Evolutionary conservation across 1,140 invertebrate species (phyloP), one percentile per base, ranked within the genome.

Genomic region (Sogatella furcifera): DNA sequence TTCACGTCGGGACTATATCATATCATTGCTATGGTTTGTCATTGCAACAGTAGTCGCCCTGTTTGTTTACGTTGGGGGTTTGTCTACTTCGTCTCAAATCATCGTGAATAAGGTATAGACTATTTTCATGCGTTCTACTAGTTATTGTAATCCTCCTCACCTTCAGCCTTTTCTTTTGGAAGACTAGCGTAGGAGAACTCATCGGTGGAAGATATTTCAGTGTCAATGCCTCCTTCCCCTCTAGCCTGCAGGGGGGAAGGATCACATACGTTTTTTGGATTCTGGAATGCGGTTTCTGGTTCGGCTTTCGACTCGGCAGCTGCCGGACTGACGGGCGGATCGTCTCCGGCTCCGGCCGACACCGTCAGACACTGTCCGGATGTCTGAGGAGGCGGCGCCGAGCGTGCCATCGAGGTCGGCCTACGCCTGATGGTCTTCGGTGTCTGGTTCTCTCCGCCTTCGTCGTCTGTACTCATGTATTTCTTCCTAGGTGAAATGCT

Each of bases 181-280:
- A 49, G 21, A 49, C 46, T 49, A 2, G 46, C 46, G 17, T 11
- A 49, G 2, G 34, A 38, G 46, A 17, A 49, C 21, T 55, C 52
- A 21, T 60, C 59, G 53, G 59, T 53, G 34, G 38, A 55, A n/a
- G 59, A 60, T 24, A 34, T 38, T 24, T 55, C 54, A n/a, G 54
- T 34, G 24, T 55, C 28, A 3, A 31, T 55, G 11, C 13, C 49
- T 60, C 59, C 59, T 60, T 60, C 59, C 59, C 59, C 55, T 53
- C 59, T 52, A 17, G 15, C 46, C 59, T 24, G 52, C 38, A 41
- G 34, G 52, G 59, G 59, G 57, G 57, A 60, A 60, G 59, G 59
- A 60, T 60, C 41, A 49, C 52, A 55, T 9, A 60, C 59, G 59
- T 60, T 60, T 60, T 60, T 60, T 60, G 59, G 59, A 52, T 44